Evolutionary conservation across 2,113 vertebrate species (phyloP).

Genomic region (Lucifuga dentata): DNA sequence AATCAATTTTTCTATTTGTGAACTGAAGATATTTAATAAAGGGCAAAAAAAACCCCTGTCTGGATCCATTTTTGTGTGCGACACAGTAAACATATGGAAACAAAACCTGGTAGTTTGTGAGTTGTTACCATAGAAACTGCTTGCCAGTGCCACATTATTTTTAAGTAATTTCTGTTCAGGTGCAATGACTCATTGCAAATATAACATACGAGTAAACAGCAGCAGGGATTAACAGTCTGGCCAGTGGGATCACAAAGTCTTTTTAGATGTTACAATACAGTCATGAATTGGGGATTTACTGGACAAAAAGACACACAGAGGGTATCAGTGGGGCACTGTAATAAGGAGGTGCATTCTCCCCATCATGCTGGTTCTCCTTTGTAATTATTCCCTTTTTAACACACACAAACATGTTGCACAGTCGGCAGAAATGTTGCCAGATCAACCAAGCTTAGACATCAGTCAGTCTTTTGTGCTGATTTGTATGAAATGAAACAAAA

Average conservation of each 20-base stretch:
- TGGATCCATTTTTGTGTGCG: conserved; percentile 11
- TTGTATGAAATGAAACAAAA: conserved; percentile 15
- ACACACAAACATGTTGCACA: conserved; percentile 14
- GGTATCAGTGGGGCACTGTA: conserved; percentile 47
- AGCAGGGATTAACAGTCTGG: conserved; percentile 68
- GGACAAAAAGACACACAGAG: conserved; percentile 61
- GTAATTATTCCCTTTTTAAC: conserved; percentile 37
- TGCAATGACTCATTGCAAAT: conserved; percentile 56
- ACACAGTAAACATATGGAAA: conserved; percentile 22
- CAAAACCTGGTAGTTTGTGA: conserved; percentile 28
- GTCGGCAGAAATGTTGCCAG: conserved; percentile 46
- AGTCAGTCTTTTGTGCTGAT: conserved; percentile 38
- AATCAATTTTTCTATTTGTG: too few species aligned
- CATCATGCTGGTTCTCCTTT: conserved; percentile 36
- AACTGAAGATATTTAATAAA: too few species aligned
- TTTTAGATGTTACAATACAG: conserved; percentile 51
- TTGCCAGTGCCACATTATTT: conserved; percentile 39
- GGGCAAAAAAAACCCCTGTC: too few species aligned
- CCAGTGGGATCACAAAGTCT: conserved; percentile 55
- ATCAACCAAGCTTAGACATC: conserved; percentile 41
- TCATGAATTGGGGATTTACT: conserved; percentile 61
- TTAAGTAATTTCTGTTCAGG: conserved; percentile 44
- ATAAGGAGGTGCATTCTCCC: conserved; percentile 61
- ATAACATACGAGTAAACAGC: conserved; percentile 50
- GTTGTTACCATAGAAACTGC: conserved; percentile 60